Base-by-base conservation (phyloP, 2,797 vertebrate species). In the Alcedo quadribrachys region DNA sequence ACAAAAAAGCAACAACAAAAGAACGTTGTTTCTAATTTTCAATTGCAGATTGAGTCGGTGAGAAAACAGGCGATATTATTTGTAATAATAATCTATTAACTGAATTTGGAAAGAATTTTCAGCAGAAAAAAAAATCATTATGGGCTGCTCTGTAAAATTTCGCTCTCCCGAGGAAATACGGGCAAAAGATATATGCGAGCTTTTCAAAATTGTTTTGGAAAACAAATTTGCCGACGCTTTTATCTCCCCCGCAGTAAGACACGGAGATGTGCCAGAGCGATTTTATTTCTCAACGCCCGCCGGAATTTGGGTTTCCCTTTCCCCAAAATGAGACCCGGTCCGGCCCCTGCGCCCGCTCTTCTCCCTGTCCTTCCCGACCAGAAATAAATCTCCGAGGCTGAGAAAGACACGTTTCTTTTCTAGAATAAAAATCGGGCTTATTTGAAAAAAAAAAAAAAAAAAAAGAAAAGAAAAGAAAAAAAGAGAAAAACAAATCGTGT, bases 381-480 rank as follows among this genome's bases (percentile, higher is more conserved):
- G 58, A 75, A 89, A 95, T 87, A 91, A 94, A 82, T n/a, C 63
- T 87, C 85, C 77, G 85, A 78, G 54, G 32, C 12, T 37, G 92
- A 96, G 81, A 95, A 97, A 85, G 85, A 3, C 16, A 22, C 15
- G 1, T 30, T 91, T 82, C 11, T 76, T 79, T 73, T 11, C 60
- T 50, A 42, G 33, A 85, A 53, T 79, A 87, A 91, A 94, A 95
- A 75, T 57, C 15, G 12, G 9, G 14, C 2, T 85, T 85, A 42
- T 85, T 81, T 60, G 28, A 9, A 81, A 54, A 24, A 3, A 46
- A 46, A 46, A 46, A 46, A 22, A 46, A 24, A 7, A 4, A 25
- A 65, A 45, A 53, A 20, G 8, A 46, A 35, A 30, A 67, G 35
- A n/a, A 33, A 12, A 46, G 22, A 21, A 5, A 3, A 27, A 25